Evolutionary conservation across 2,888 invertebrate species (phyloP).

Genomic region (Phaedon cochleariae): DNA sequence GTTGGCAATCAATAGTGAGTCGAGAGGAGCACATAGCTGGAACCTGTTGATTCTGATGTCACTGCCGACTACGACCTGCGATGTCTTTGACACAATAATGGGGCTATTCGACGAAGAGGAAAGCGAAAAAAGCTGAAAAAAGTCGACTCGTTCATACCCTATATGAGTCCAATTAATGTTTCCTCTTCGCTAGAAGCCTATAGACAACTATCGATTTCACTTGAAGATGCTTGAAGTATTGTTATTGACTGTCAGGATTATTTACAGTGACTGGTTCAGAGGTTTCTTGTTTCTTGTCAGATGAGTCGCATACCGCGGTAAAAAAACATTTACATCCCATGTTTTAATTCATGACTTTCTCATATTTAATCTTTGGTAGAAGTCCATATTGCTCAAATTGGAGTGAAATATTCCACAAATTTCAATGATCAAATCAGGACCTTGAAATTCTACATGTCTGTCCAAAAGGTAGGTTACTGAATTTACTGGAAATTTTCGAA

Average conservation of each 20-base stretch:
- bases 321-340: too few species aligned
- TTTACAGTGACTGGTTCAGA: background rate
- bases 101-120: constrained; percentile 41
- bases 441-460: too few species aligned
- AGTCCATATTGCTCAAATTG: too few species aligned
- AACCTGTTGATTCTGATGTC: constrained; percentile 47
- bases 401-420: too few species aligned
- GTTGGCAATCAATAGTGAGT: too few species aligned
- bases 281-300: background rate
- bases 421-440: too few species aligned
- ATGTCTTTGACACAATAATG: constrained; percentile 46
- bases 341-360: too few species aligned
- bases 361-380: too few species aligned
- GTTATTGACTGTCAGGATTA: background rate
- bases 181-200: constrained; percentile 6
- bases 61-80: constrained; percentile 34
- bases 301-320: background rate
- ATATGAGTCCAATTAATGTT: constrained; percentile 38
- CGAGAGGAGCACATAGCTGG: constrained; percentile 27
- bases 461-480: too few species aligned
- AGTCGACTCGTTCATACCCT: constrained; percentile 36
- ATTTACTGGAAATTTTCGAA: too few species aligned
- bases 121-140: constrained; percentile 25
- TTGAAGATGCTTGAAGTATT: background rate
- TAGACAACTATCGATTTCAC: constrained; percentile 7